Conservation (phyloP, 2,113 vertebrate genomes). For the Callorhinus ursinus region DNA sequence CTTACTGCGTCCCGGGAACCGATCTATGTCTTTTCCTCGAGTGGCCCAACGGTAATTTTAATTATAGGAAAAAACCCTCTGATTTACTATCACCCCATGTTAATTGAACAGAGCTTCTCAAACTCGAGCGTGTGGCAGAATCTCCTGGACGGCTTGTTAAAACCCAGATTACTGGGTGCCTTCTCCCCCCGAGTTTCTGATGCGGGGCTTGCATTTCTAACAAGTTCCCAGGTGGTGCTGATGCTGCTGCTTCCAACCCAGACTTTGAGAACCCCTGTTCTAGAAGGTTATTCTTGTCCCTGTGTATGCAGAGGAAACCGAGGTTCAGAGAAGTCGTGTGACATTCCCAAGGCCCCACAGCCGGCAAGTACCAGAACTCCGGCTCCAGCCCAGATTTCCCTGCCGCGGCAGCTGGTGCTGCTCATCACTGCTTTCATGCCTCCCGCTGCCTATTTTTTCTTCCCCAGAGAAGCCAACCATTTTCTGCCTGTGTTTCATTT, state of each 20-base stretch:
- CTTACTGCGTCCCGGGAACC: background rate
- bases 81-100: background rate
- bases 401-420: fast-evolving
- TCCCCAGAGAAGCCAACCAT: conserved; percentile 53
- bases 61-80: background rate
- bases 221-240: background rate
- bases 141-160: background rate
- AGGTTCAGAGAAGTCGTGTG: background rate
- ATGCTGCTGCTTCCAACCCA: background rate
- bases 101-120: background rate
- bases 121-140: background rate
- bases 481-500: conserved; percentile 51
- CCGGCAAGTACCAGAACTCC: fast-evolving
- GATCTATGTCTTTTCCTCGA: background rate
- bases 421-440: background rate
- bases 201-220: background rate
- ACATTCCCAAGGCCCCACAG: background rate
- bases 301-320: background rate
- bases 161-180: background rate
- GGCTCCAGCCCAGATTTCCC: background rate
- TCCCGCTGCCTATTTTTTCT: background rate
- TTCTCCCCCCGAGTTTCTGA: background rate
- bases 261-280: background rate
- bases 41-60: background rate
- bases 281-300: background rate